Evolutionary conservation across 1,140 invertebrate genomes (phyloP), one percentile per base, ranked within the genome.

Genomic region (Pseudomyrmex pallidus): DNA sequence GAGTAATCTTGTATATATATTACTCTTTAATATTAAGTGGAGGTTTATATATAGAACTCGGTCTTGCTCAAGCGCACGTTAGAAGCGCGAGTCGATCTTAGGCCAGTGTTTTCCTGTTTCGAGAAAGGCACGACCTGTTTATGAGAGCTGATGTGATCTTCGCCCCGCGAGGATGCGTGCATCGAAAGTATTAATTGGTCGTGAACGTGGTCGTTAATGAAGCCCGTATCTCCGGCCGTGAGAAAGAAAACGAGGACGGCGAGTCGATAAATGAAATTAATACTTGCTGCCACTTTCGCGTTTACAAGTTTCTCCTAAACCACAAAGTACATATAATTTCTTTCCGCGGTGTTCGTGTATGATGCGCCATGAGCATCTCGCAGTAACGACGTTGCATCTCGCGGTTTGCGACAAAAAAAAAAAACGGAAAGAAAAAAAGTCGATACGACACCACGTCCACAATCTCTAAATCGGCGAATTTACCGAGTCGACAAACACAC

Each of bases 141-240:
- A 59, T 59, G 20, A 46, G 20, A 46, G 35, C 15, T 35, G 63
- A 68, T 25, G 7, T 20, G 63, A 66, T 77, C 59, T 52, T 74
- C 10, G 59, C 22, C n/a, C 12, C 74, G 35, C 35, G 35, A 70
- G 76, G 64, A 78, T 78, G 64, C 52, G 64, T 78, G 64, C 17
- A 57, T 57, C 20, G 63, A 78, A 68, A 57, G 54, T 78, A 78
- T 78, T 78, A 78, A 78, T 78, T 70, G 66, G 48, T 57, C 76
- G 20, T 17, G 52, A 78, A 48, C 15, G 44, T 57, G 54, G 15
- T 57, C 35, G 54, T 59, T 78, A 78, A 78, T 66, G 15, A 46
- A 57, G 35, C 50, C 35, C 17, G 52, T 9, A 78, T 70, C 64
- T 57, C 52, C 20, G 66, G 20, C n/a, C 35, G 54, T 22, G 63